Evolutionary conservation across 2,113 vertebrate species (phyloP).

Genomic region (Oenanthe melanoleuca): DNA sequence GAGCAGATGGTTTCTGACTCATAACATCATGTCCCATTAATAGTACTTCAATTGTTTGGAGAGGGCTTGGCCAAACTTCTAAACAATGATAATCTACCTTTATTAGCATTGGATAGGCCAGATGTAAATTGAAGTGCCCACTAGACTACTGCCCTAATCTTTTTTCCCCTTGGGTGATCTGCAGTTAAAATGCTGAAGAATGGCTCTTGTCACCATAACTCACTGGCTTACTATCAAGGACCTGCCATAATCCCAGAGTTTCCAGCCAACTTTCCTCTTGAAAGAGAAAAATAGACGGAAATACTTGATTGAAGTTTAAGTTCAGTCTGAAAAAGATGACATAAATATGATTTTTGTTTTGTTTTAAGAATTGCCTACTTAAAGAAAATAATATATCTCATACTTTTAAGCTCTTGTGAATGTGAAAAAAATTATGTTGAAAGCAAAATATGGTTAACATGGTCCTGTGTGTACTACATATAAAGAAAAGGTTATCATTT

Average conservation of each 20-base stretch:
- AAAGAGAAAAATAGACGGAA: slow-evolving; percentile 6
- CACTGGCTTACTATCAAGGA: background rate
- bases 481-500: background rate
- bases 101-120: background rate
- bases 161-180: background rate
- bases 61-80: background rate
- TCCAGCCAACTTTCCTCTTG: background rate
- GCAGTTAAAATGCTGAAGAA: slow-evolving; percentile 5
- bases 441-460: background rate
- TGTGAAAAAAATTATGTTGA: background rate
- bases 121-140: background rate
- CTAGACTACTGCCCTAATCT: background rate
- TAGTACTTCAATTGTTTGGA: background rate
- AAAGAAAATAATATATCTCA: background rate
- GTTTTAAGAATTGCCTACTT: background rate
- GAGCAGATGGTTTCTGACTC: background rate
- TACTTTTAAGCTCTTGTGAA: background rate
- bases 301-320: background rate
- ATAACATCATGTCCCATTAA: background rate
- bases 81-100: background rate
- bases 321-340: background rate
- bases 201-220: slow-evolving; percentile 22
- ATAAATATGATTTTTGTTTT: background rate
- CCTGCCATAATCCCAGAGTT: background rate
- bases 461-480: background rate